phyloP scores from a whole-genome alignment of 1,140 invertebrate genomes.

The Lordiphosa collinella region DNA sequence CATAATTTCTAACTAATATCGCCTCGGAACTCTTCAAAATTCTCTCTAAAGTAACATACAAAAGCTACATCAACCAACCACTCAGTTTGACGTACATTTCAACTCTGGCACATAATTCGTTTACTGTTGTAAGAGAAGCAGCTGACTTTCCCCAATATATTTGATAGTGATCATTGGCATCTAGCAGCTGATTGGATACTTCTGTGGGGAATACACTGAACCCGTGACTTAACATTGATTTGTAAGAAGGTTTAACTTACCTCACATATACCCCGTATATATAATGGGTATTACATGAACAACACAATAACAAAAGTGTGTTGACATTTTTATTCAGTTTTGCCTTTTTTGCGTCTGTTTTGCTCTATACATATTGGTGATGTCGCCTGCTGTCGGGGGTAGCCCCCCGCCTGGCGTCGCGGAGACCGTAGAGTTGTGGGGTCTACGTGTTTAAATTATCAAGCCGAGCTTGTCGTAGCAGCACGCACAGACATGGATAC shows the following conservation, averaged over 20 bases:
- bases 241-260: not conserved
- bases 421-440: slow-evolving; percentile 6
- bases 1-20: no score
- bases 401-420: not conserved
- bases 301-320: slow-evolving; percentile 63
- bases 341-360: slow-evolving; percentile 64
- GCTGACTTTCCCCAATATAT: no score
- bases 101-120: no score
- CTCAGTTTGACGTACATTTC: no score
- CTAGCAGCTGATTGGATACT: no score
- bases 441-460: slow-evolving; percentile 74
- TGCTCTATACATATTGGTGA: slow-evolving; percentile 50
- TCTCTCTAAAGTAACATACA: no score
- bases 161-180: no score
- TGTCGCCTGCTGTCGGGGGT: slow-evolving; percentile 23
- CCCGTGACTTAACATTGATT: no score
- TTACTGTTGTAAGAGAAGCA: no score
- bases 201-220: no score
- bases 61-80: no score
- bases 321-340: slow-evolving; percentile 61
- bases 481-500: slow-evolving; percentile 46
- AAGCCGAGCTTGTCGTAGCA: slow-evolving; percentile 71
- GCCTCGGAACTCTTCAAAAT: no score
- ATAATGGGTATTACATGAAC: slow-evolving; percentile 40
- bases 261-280: not conserved